A percentile compares a stretch with the other conserved stretches of the same genome.
Conservation (phyloP, 1,140 invertebrate genomes). For the Antheraea pernyi region DNA sequence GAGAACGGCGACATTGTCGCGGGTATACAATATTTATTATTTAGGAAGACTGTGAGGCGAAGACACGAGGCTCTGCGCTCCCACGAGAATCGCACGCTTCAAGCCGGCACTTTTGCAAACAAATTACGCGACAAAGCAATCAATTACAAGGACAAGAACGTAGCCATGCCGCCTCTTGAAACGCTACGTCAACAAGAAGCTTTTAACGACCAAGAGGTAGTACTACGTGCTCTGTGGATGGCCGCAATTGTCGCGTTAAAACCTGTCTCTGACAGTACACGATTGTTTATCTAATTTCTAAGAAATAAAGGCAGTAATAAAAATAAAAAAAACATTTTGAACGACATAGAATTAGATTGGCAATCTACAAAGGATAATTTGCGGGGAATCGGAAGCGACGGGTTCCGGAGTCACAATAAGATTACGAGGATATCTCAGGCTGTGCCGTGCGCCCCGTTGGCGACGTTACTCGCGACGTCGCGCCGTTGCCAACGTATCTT, state of each 20-base stretch:
- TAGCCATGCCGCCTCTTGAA: constrained; percentile 61
- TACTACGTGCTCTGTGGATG: constrained; percentile 47
- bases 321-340: constrained; percentile 55
- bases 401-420: constrained; percentile 67
- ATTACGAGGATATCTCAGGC: constrained; percentile 65
- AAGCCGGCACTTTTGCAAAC: constrained; percentile 61
- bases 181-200: constrained; percentile 76
- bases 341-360: constrained; percentile 65
- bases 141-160: constrained; percentile 74
- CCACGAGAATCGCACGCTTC: constrained; percentile 59
- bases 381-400: constrained; percentile 60
- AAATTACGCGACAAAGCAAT: constrained; percentile 79
- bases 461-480: constrained; percentile 25
- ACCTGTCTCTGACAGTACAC: constrained; percentile 33
- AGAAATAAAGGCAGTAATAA: constrained; percentile 39
- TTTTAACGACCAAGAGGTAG: constrained; percentile 62
- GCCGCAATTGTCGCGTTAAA: constrained; percentile 45
- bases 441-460: constrained; percentile 45
- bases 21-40: constrained; percentile 56
- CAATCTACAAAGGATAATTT: constrained; percentile 70
- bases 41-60: constrained; percentile 61
- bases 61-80: constrained; percentile 42
- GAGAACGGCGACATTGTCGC: constrained; percentile 5
- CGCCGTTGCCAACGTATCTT: constrained; percentile 51
- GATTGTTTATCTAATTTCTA: constrained; percentile 44